A percentile compares a stretch with the other conserved stretches of the same genome.
Conservation (phyloP, 2,797 vertebrate species). For the Melanotaenia nigrans region DNA sequence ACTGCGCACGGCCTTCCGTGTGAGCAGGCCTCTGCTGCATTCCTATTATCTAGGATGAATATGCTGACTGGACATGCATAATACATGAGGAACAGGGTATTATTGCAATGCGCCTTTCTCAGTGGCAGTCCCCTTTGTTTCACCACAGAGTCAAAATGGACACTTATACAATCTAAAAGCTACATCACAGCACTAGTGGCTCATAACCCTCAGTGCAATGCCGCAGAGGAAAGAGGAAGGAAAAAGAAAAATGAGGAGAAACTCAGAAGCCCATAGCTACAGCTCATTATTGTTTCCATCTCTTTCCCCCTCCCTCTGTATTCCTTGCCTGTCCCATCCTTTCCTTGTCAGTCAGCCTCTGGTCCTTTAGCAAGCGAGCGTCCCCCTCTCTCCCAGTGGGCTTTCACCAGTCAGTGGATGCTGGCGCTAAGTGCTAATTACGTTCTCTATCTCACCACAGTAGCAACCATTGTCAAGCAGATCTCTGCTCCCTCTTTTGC, state of each 20-base stretch:
- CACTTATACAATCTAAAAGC: constrained; percentile 64
- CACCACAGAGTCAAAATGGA: constrained; percentile 63
- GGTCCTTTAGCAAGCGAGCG: constrained; percentile 49
- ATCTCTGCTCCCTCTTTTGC: constrained; percentile 54
- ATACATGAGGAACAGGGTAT: constrained; percentile 71
- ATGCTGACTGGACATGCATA: constrained; percentile 74
- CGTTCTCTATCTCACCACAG: constrained; percentile 62
- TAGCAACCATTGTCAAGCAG: constrained; percentile 58
- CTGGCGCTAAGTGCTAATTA: constrained; percentile 76
- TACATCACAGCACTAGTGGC: constrained; percentile 56
- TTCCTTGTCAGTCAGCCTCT: constrained; percentile 61
- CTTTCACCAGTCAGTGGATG: constrained; percentile 62
- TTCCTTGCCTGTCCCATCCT: constrained; percentile 44
- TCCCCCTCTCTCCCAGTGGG: constrained; percentile 59
- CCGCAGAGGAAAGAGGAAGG: constrained; percentile 29
- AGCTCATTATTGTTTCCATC: constrained; percentile 64
- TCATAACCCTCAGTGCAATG: constrained; percentile 31
- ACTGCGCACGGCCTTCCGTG: constrained; percentile 51
- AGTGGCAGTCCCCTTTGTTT: constrained; percentile 52
- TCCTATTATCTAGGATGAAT: constrained; percentile 66
- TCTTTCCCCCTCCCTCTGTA: constrained; percentile 31
- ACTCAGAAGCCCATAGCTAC: constrained; percentile 51
- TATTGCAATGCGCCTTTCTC: constrained; percentile 55
- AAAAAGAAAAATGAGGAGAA: constrained; percentile 33
- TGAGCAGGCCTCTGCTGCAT: constrained; percentile 51